Evolutionary conservation across 2,797 vertebrate genomes (phyloP).

Genomic region (Pangasius djambal): DNA sequence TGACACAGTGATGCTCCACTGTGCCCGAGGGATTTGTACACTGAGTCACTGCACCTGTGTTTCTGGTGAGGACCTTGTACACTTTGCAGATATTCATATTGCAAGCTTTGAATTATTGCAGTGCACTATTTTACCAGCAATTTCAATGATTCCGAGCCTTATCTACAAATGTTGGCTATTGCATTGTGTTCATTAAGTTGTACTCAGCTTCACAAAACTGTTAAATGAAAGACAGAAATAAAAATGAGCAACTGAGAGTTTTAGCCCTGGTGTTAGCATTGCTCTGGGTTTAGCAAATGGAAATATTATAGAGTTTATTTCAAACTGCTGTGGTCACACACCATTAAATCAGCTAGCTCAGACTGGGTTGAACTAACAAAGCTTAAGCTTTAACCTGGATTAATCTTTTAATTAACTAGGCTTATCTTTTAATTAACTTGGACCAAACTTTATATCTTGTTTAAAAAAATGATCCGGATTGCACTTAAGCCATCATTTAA

Average conservation of each 20-base stretch:
- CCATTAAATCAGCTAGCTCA: not conserved
- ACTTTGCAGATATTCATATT: not conserved
- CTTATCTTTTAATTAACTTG: not conserved
- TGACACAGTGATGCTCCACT: conserved; percentile 1
- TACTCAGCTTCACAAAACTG: not conserved
- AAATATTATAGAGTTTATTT: not conserved
- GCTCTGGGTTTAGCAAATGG: not conserved
- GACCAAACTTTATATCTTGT: not conserved
- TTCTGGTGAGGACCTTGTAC: not conserved
- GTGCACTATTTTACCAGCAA: not conserved
- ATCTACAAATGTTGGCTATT: not conserved
- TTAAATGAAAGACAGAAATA: conserved; percentile 5
- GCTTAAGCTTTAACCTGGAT: not conserved
- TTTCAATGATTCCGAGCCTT: not conserved
- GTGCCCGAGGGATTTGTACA: conserved; percentile 20
- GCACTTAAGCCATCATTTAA: not conserved
- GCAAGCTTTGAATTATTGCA: not conserved
- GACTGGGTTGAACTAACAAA: not conserved
- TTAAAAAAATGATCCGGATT: not conserved
- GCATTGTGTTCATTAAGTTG: not conserved
- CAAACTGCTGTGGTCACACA: conserved; percentile 1
- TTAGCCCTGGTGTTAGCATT: not conserved
- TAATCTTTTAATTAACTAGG: not conserved
- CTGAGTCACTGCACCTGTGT: conserved; percentile 43
- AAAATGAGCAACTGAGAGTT: conserved; percentile 22